Evolutionary conservation across 1,140 invertebrate species (phyloP).

Genomic region (Heliconius congener): DNA sequence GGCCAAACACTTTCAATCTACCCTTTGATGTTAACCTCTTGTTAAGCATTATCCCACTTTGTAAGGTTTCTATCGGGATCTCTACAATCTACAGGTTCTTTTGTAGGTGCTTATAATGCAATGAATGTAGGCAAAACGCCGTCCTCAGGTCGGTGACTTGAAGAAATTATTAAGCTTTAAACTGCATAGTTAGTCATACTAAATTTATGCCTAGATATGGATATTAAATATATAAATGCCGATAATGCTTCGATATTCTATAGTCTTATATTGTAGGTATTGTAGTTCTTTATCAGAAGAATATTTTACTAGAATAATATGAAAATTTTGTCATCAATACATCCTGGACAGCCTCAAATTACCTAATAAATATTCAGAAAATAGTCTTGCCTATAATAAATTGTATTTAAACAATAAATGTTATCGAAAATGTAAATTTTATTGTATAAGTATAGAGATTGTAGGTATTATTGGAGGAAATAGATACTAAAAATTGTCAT

Average conservation of each 20-base stretch:
- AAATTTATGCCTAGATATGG: slow-evolving; percentile 18
- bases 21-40: neutral
- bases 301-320: neutral
- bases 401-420: neutral
- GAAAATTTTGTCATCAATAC: neutral
- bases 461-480: slow-evolving; percentile 31
- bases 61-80: slow-evolving; percentile 43
- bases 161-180: slow-evolving; percentile 32
- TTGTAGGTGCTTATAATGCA: slow-evolving; percentile 54
- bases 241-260: neutral
- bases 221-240: neutral
- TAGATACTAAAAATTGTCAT: slow-evolving; percentile 50
- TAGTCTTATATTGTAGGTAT: neutral
- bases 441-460: no score
- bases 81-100: slow-evolving; percentile 39
- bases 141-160: slow-evolving; percentile 58
- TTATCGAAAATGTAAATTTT: slow-evolving; percentile 13
- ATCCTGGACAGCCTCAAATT: neutral
- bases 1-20: neutral
- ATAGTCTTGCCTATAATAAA: neutral
- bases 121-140: slow-evolving; percentile 67
- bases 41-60: slow-evolving; percentile 41
- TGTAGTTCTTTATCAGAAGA: neutral
- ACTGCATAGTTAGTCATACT: slow-evolving; percentile 17
- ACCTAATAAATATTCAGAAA: slow-evolving; percentile 2